These are phyloP conservation scores for Anagrus nilaparvatae DNA, from an alignment of 1,140 invertebrate species.

Conservation along the genomic window DNA sequence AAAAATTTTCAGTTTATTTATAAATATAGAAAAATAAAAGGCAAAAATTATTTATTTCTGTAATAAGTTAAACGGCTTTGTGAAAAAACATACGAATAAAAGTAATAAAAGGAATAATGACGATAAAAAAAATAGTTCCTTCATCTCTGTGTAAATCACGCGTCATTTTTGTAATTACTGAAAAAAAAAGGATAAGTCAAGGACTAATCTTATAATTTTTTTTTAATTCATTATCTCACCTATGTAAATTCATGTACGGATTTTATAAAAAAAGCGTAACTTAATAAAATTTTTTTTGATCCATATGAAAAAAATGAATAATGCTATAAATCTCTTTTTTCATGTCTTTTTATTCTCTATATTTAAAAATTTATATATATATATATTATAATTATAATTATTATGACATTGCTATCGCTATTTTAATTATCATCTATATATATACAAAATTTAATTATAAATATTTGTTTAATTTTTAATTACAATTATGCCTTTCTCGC, in stretches of 20 bases:
- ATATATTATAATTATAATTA: conserved; percentile 16
- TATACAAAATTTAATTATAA: conserved; percentile 16
- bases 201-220: background rate
- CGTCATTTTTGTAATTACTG: conserved; percentile 39
- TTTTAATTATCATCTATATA: conserved; percentile 12
- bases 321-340: too few relatives aligned
- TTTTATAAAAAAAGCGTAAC: background rate
- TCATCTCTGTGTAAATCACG: conserved; percentile 39
- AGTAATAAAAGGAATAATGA: conserved; percentile 25
- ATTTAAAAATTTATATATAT: too few relatives aligned
- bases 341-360: too few relatives aligned
- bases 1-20: conserved; percentile 22
- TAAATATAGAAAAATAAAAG: too few relatives aligned
- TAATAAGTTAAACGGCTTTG: conserved; percentile 22
- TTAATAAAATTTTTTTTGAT: background rate
- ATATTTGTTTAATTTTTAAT: conserved; percentile 17
- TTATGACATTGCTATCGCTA: conserved; percentile 19
- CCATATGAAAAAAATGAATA: too few relatives aligned
- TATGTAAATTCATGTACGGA: too few relatives aligned
- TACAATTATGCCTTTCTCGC: conserved; percentile 14
- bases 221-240: background rate
- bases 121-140: conserved; percentile 39
- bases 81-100: conserved; percentile 26
- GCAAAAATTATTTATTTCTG: conserved; percentile 23
- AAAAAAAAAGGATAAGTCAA: conserved; percentile 13